These are phyloP conservation scores for Xiphophorus hellerii DNA, from an alignment of 2,113 vertebrate genomes.

Conservation along the genomic window DNA sequence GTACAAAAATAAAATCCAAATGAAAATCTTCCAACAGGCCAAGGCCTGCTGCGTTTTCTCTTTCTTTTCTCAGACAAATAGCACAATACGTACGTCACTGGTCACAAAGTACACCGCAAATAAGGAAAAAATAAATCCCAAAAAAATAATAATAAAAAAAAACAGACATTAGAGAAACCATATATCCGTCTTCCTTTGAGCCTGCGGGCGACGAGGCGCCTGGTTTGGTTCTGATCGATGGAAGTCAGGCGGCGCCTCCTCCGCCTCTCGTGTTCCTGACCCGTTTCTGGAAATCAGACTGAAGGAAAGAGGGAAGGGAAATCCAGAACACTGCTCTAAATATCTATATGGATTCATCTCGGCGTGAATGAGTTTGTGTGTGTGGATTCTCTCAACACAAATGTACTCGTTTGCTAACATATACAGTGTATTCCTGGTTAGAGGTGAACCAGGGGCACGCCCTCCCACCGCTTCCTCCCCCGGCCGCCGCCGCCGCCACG, in stretches of 20 bases:
- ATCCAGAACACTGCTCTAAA: slow-evolving; percentile 74
- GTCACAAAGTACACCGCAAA: slow-evolving; percentile 75
- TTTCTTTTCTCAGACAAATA: slow-evolving; percentile 56
- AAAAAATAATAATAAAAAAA: slow-evolving; percentile 32
- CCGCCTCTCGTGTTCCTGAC: slow-evolving; percentile 1
- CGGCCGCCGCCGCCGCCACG: slow-evolving; percentile 54
- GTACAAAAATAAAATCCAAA: slow-evolving; percentile 83
- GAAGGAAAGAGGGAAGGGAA: slow-evolving; percentile 52
- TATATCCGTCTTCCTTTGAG: slow-evolving; percentile 47
- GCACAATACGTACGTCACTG: slow-evolving; percentile 76
- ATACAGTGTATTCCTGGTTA: slow-evolving; percentile 79
- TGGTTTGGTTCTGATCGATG: slow-evolving; percentile 34
- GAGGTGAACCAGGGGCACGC: slow-evolving; percentile 72
- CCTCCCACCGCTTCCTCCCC: slow-evolving; percentile 48
- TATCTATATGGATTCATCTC: slow-evolving; percentile 69
- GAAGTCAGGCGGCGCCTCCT: background rate
- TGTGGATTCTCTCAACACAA: slow-evolving; percentile 64
- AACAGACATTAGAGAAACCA: slow-evolving; percentile 57
- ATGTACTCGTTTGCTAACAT: slow-evolving; percentile 76
- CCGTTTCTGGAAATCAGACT: slow-evolving; percentile 56
- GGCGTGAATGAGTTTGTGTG: slow-evolving; percentile 52
- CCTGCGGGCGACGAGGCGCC: slow-evolving; percentile 38
- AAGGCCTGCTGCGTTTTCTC: slow-evolving; percentile 32
- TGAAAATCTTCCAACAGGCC: slow-evolving; percentile 66
- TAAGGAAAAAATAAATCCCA: slow-evolving; percentile 38